These are phyloP conservation scores for Cavia porcellus DNA, from an alignment of 2,113 vertebrate species.

Conservation along the genomic window DNA sequence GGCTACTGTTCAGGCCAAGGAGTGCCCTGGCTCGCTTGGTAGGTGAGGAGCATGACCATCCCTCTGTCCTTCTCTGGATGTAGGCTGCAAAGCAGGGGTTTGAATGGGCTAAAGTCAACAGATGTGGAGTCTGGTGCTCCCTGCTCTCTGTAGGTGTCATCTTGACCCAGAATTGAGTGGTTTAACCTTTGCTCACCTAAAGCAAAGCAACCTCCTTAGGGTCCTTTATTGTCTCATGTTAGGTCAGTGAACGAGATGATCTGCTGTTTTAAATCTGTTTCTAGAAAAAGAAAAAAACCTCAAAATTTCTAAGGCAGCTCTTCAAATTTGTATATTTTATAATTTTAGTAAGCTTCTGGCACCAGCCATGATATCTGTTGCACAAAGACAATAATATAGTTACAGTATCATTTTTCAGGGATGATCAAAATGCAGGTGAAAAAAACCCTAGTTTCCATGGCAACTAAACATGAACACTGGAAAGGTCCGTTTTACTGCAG, in stretches of 20 bases:
- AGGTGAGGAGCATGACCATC: too few relatives aligned
- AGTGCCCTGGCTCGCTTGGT: too few relatives aligned
- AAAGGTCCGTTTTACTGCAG: background rate
- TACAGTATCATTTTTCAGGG: constrained; percentile 1
- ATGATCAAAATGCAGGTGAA: background rate
- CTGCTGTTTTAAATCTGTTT: background rate
- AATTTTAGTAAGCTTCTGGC: background rate
- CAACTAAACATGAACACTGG: background rate
- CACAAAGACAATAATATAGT: background rate
- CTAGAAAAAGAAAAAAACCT: background rate
- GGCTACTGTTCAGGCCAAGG: too few relatives aligned
- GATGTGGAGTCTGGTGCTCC: too few relatives aligned
- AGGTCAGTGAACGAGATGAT: background rate
- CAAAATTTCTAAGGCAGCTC: background rate
- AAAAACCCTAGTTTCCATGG: background rate
- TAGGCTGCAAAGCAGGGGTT: too few relatives aligned
- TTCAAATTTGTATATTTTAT: constrained; percentile 26
- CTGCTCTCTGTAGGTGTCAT: too few relatives aligned
- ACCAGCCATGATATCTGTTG: background rate
- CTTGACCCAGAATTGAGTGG: too few relatives aligned
- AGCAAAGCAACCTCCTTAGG: too few relatives aligned
- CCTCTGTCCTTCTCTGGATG: too few relatives aligned
- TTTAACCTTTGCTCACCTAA: too few relatives aligned
- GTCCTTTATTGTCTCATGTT: background rate
- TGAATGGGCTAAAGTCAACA: too few relatives aligned